These are phyloP conservation scores for Gryllus bimaculatus DNA, from an alignment of 1,140 invertebrate species.

Conservation along the genomic window DNA sequence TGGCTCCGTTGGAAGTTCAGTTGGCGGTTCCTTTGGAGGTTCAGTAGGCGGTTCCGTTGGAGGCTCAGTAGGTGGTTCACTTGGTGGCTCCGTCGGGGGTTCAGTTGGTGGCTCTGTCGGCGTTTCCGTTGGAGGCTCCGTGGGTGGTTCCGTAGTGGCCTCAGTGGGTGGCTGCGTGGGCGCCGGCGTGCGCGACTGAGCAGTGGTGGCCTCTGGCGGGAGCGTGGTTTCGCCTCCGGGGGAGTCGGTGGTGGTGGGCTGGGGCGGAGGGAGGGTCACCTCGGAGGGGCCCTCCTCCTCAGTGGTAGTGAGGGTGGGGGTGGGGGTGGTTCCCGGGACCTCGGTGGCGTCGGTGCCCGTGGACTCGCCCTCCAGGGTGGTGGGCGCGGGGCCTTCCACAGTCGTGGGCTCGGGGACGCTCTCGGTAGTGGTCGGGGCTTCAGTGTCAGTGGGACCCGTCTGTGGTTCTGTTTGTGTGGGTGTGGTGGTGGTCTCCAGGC, in stretches of 20 bases:
- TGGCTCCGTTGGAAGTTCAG: background rate
- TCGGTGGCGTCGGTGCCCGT: slow-evolving; percentile 2
- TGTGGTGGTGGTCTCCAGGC: slow-evolving; percentile 1
- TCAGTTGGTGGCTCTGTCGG: background rate
- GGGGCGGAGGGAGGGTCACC: background rate
- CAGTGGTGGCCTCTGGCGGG: background rate
- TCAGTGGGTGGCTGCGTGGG: background rate
- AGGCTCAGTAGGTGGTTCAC: slow-evolving; percentile 14
- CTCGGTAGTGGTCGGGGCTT: background rate
- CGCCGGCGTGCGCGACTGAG: too few species aligned
- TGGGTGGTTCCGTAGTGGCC: background rate
- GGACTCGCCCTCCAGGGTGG: background rate
- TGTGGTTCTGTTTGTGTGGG: slow-evolving; percentile 7
- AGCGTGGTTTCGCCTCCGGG: background rate
- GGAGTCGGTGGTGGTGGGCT: background rate
- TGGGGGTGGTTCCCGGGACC: background rate
- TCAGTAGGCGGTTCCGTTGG: slow-evolving; percentile 12
- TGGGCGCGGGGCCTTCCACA: background rate
- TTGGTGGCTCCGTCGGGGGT: background rate
- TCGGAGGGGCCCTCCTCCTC: background rate
- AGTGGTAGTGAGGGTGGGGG: background rate
- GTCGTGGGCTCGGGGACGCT: slow-evolving; percentile 3
- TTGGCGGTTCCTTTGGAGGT: background rate
- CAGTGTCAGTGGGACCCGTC: slow-evolving; percentile 6
- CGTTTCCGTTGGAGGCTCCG: background rate